Base-by-base conservation (phyloP, 2,797 vertebrate species). In the Amblyraja radiata region DNA sequence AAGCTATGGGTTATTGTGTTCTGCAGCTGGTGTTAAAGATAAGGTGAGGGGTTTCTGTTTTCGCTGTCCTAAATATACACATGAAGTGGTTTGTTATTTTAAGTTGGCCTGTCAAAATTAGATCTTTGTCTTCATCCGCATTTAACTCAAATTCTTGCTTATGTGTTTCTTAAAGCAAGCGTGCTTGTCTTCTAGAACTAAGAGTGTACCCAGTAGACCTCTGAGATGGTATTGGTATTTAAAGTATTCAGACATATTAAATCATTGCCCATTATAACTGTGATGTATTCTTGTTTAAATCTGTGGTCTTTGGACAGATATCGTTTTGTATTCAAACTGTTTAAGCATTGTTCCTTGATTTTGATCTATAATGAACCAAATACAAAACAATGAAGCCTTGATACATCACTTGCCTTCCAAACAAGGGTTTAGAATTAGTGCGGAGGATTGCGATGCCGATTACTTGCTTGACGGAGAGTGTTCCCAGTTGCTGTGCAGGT, bases 241-340 rank as follows among this genome's bases (percentile, higher is more conserved):
- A 92, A 73, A 92, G 90, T 92, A 92, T 76, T 76, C 73, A 91
- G 71, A 91, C 65, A 73, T 91, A 92, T 39, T 76, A 76, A 92
- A 92, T 92, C 90, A 92, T 92, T 92, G 90, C 71, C 90, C 32
- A 92, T 92, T 92, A 92, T 36, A 92, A 92, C 71, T 92, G 90
- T 76, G 90, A 92, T 92, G 65, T 92, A 88, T 23, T 71, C 88
- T 91, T 54, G 90, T 92, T 92, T 76, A 92, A 91, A 91, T 76
- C 90, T 76, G 90, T 92, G 71, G 71, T 92, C 39, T 74, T 46
- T 92, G 54, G 65, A 58, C 71, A 92, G 90, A 92, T 25, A 73
- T 73, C 54, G 90, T 92, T 76, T 92, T 76, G 90, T 92, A 92
- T 92, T 92, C 90, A 91, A 90, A 74, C 39, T 54, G 65, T 91